These are phyloP conservation scores for Dipodomys spectabilis DNA, from an alignment of 2,113 vertebrate species.

Conservation along the genomic window DNA sequence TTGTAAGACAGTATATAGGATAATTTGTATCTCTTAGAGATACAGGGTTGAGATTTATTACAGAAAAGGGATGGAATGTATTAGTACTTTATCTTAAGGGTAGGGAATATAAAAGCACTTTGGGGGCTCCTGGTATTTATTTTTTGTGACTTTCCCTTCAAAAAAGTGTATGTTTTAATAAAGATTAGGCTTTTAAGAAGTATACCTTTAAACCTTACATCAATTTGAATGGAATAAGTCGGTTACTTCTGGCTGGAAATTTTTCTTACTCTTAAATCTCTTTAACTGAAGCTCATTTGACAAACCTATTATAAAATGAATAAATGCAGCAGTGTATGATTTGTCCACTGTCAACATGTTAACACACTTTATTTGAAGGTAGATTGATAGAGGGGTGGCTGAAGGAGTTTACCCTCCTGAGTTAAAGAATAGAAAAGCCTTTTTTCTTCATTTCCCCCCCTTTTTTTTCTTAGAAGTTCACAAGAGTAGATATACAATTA, in stretches of 20 bases:
- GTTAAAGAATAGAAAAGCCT: conserved; percentile 91
- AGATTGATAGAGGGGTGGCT: conserved; percentile 90
- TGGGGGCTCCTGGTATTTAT: conserved; percentile 71
- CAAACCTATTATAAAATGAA: conserved; percentile 92
- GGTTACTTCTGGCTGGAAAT: conserved; percentile 86
- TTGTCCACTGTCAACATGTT: conserved; percentile 93
- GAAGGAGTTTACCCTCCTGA: conserved; percentile 91
- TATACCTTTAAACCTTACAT: conserved; percentile 81
- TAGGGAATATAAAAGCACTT: conserved; percentile 81
- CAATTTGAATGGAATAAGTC: conserved; percentile 82
- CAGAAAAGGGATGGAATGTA: conserved; percentile 77
- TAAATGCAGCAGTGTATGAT: conserved; percentile 89
- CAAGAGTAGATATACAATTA: conserved; percentile 95
- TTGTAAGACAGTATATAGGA: conserved; percentile 74
- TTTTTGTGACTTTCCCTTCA: conserved; percentile 77
- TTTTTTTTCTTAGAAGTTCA: conserved; percentile 90
- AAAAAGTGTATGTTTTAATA: conserved; percentile 75
- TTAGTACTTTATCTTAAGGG: conserved; percentile 78
- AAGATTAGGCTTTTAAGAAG: conserved; percentile 78
- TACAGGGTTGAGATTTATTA: conserved; percentile 81
- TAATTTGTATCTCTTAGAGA: conserved; percentile 85
- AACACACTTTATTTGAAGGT: conserved; percentile 90
- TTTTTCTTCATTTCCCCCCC: conserved; percentile 86
- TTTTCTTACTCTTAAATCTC: conserved; percentile 87
- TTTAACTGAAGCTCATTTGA: conserved; percentile 88